Conservation (phyloP, 2,113 vertebrate genomes). For the Carassius gibelio region DNA sequence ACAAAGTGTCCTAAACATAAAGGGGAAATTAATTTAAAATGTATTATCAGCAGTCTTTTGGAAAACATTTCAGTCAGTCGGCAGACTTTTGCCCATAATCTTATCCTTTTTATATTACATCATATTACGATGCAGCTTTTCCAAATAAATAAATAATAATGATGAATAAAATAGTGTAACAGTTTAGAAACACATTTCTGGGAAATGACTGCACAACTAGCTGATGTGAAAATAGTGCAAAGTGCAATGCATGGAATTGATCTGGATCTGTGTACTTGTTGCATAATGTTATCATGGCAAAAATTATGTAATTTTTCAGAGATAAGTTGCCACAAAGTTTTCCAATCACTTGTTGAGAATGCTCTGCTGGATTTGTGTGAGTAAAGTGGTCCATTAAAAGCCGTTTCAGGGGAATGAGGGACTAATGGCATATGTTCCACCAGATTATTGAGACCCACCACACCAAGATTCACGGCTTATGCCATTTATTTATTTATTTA, state of each 20-base stretch:
- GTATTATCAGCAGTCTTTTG: neutral
- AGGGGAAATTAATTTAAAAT: conserved; percentile 14
- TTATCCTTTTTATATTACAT: neutral
- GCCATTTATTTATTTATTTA: neutral
- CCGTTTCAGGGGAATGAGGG: neutral
- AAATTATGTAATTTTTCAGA: conserved; percentile 1
- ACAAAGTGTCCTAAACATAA: conserved; percentile 10
- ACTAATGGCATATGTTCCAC: conserved; percentile 21
- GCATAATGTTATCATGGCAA: neutral
- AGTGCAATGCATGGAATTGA: neutral
- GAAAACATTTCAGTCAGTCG: neutral
- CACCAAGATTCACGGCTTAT: neutral
- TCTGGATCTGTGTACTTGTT: neutral
- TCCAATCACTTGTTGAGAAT: neutral
- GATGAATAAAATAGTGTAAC: neutral
- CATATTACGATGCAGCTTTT: conserved; percentile 13
- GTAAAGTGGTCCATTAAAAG: neutral
- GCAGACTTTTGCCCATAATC: neutral
- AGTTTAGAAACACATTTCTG: neutral
- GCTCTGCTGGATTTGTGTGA: neutral
- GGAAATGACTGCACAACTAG: neutral
- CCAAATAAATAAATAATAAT: neutral
- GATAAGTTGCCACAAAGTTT: neutral
- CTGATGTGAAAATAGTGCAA: neutral
- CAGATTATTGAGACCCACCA: conserved; percentile 22